Evolutionary conservation across 2,888 invertebrate genomes (phyloP), one percentile per base, ranked within the genome.

Genomic region (Desoria tigrina): DNA sequence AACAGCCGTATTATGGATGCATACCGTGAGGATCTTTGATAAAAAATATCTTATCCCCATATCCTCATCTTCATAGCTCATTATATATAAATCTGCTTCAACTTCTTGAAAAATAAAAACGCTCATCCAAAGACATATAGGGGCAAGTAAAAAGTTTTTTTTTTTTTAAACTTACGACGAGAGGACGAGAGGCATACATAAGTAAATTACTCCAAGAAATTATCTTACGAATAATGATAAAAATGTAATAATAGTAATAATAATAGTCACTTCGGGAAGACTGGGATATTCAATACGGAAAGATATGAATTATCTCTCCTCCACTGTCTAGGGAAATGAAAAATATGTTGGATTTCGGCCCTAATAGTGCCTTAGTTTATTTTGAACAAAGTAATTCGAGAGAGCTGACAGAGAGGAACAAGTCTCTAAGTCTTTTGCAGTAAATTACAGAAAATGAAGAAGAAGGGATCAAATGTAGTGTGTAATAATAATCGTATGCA

Each of bases 1-100:
- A 53, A 50, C 63, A 57, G 56, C 37, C 63, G 55, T 66, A 63
- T 63, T 67, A 63, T 67, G 62, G 60, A 42, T 60, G 21, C 37
- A 42, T n/a, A n/a, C 37, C 28, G 21, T 23, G 24, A 28, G 21
- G 21, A 32, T 27, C 56, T 42, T 65, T 57, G n/a, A n/a, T 59
- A 45, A 61, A 54, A 42, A n/a, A 55, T 65, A 42, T 65, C 21
- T 42, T 42, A 24, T 55, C 23, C 23, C 6, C 45, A n/a, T 16
- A 6, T 45, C 45, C 45, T 45, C 45, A 45, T 45, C 45, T 45
- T 45, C n/a, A 59, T 45, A 45, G 37, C 54, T 54, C 57, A 57
- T 57, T 57, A 57, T 57, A 37, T 6, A 3, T 7, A 26, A 26
- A n/a, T n/a, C n/a, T n/a, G n/a, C n/a, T n/a, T n/a, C n/a, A n/a